Base-by-base conservation (phyloP, 1,140 invertebrate species). In the Orius insidiosus region DNA sequence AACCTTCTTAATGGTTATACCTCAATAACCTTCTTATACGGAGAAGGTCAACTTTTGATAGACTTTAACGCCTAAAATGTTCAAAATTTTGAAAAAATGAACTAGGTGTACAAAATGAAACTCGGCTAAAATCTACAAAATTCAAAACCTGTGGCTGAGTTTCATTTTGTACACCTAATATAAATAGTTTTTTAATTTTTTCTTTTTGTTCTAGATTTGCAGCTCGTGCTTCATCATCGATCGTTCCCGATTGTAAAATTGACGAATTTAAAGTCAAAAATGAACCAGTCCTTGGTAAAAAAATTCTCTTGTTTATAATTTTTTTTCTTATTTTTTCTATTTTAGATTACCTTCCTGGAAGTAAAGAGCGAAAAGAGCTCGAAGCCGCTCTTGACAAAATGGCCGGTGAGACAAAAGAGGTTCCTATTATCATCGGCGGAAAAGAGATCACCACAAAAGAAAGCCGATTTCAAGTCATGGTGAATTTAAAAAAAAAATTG, bases 341-440 rank as follows among this genome's bases (percentile, higher is more conserved):
- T 49, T 13, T 42, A 65, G 64, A 57, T 3, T 98, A 96, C 63
- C 66, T 78, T 37, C 80, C 82, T 49, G 83, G 83, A 7, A 90
- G 85, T 39, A 65, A 70, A 36, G 93, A 98, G 62, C 72, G 88
- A 39, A 62, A 67, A 44, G 75, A 78, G 44, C 60, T 98, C 8
- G 74, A 83, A 55, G 68, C 72, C 42, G 76, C 77, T 37, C 61
- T 98, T 3, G 67, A 82, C 50, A 63, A 72, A 44, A 75, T 73
- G 55, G 66, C 72, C 16, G 63, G 60, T 14, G 68, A 71, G 34
- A 75, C 75, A 32, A 74, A 80, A 58, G 90, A 96, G 51, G 74
- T 96, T 39, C 93, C 93, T 0, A 81, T 97, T 57, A 74, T 96
- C 14, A 92, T 97, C 60, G 90, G 88, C 8, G 78, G 81, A 50